A percentile compares a stretch with the other conserved stretches of the same genome.
Conservation (phyloP, 2,888 invertebrate species). For the Nezara viridula region DNA sequence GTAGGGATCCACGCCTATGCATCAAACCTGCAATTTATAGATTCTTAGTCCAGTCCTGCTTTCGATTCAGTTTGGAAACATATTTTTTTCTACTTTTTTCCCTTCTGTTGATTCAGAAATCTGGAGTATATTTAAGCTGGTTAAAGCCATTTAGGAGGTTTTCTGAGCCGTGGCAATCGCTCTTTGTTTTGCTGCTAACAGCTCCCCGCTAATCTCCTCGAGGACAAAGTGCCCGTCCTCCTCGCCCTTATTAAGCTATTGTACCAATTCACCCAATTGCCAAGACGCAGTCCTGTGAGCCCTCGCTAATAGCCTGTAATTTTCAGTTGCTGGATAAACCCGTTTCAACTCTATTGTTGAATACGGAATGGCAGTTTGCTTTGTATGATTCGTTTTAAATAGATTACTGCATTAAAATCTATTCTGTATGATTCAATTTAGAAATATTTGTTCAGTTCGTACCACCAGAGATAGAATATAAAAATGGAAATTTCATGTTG, state of each 20-base stretch:
- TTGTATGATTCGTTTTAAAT: no score
- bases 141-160: neutral
- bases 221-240: neutral
- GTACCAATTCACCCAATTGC: conserved; percentile 31
- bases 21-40: neutral
- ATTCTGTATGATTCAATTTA: no score
- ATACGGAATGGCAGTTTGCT: neutral
- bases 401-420: no score
- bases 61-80: neutral
- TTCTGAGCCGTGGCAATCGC: neutral
- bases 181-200: neutral
- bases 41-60: neutral
- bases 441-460: no score
- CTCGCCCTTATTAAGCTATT: conserved; percentile 3
- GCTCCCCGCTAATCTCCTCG: neutral
- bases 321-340: conserved; percentile 6
- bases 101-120: neutral
- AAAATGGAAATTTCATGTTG: no score
- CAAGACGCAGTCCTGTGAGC: conserved; percentile 30
- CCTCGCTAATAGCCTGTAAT: neutral
- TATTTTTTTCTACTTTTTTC: neutral
- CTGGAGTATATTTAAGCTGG: neutral
- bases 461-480: no score
- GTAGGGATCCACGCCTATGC: no score
- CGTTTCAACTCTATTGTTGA: neutral